Evolutionary conservation across 1,140 invertebrate species (phyloP), one percentile per base, ranked within the genome.

Genomic region (Steinernema khuongi): DNA sequence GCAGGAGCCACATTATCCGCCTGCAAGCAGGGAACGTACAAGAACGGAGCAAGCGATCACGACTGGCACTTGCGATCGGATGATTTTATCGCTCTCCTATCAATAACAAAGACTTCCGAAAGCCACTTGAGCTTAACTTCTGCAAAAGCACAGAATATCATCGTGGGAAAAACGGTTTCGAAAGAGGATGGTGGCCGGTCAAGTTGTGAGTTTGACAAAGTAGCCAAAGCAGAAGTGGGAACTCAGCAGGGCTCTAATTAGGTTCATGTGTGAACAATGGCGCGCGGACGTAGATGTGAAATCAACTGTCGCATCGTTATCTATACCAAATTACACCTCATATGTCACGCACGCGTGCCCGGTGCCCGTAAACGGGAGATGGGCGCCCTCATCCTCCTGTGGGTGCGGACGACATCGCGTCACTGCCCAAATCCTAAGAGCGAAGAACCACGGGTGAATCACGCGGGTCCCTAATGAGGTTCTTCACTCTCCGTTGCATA

Each of bases 1-100:
- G 74, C 28, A 75, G 70, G n/a, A 71, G 71, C 74, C 74, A 75
- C 74, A 75, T 75, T 66, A 75, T 75, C 26, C 70, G 70, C 66
- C 74, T 75, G 74, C 11, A 75, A 75, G 67, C 0, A 14, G 31
- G 17, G 22, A 7, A n/a, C 30, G 69, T 29, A 1, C 11, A 19
- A 74, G 26, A 17, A 22, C 19, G 7, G 41, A 11, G 31, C 29
- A 41, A 2, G 2, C 1, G 43, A 26, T 14, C 7, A 19, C 1
- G 0, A 18, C 33, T 18, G 69, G 69, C 32, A 41, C 18, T 67
- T 26, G 33, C 43, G 44, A 72, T 67, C 43, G 71, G 22, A 60
- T 11, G 50, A 60, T 60, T 60, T 26, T 26, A 41, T 41, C 36
- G n/a, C 36, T 71, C 26, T 28, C 32, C 26, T 4, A 67, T 43